These are phyloP conservation scores for Myotis findleyi DNA, from an alignment of 2,797 vertebrate species.

Conservation along the genomic window DNA sequence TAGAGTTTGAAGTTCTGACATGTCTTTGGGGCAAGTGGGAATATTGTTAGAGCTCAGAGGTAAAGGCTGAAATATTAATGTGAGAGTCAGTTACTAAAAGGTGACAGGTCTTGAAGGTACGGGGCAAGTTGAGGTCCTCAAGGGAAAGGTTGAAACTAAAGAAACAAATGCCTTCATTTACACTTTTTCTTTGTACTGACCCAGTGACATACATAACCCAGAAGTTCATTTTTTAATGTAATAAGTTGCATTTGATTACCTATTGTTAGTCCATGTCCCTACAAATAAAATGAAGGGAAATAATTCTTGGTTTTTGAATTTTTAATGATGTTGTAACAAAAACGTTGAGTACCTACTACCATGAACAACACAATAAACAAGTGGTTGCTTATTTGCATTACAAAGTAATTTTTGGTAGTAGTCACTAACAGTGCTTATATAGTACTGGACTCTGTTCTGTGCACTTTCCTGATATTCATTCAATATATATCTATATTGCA, in stretches of 20 bases:
- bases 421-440: background rate
- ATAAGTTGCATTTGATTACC: conserved; percentile 33
- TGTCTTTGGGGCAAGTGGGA: conserved; percentile 21
- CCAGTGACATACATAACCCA: conserved; percentile 1
- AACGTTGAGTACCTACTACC: background rate
- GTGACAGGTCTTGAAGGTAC: background rate
- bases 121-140: background rate
- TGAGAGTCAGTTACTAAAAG: background rate
- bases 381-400: conserved; percentile 11
- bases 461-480: background rate
- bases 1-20: background rate
- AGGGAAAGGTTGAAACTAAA: conserved; percentile 19
- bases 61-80: conserved; percentile 45
- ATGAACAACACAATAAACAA: background rate
- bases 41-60: background rate
- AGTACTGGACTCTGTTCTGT: background rate
- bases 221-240: background rate
- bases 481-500: background rate
- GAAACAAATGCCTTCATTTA: conserved; percentile 39
- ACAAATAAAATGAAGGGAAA: conserved; percentile 45
- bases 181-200: conserved; percentile 14
- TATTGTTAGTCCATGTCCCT: conserved; percentile 5
- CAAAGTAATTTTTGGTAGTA: conserved; percentile 22
- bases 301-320: conserved; percentile 58
- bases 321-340: conserved; percentile 25